Evolutionary conservation across 2,113 vertebrate species (phyloP), one percentile per base, ranked within the genome.

Genomic region (Aptenodytes patagonicus): DNA sequence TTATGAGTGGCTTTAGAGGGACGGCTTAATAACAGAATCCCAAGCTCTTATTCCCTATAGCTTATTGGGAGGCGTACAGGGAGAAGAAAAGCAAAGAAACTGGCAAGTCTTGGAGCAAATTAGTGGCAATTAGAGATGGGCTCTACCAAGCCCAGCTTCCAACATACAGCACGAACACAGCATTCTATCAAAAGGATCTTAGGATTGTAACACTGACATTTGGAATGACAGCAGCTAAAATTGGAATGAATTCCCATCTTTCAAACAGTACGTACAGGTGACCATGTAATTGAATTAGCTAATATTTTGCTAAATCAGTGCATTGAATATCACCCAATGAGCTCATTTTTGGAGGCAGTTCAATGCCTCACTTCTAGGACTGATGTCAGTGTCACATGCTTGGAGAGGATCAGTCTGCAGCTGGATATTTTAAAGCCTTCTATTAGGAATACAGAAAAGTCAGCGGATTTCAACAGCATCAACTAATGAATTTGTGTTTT

Each of bases 311-410:
- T 96, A 95, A 95, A 96, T 90, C 8, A 32, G 79, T 87, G 91
- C 93, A 94, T 44, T 95, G 89, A 95, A 72, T 84, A 93, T 96
- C 71, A 85, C 19, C 55, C 89, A 5, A 55, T 97, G 96, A 97
- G 91, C 91, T 97, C 94, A 96, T 80, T 96, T 96, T 93, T 97
- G 97, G 97, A 97, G 82, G 82, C 91, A 73, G 62, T 94, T 97
- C 96, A 97, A 91, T 0, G 71, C 76, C 87, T 95, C 91, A 93
- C 94, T 97, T 93, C 89, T 88, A 96, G 93, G 94, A 96, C 95
- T 97, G 97, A 97, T 97, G 97, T 97, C 97, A 97, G 82, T 64
- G 87, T 97, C 97, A 97, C 97, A 96, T 97, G 96, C 93, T 93
- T 93, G 93, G 93, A 95, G 90, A 91, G 91, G 89, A 96, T 96